Evolutionary conservation across 2,113 vertebrate genomes (phyloP).

Genomic region (Lagopus muta): DNA sequence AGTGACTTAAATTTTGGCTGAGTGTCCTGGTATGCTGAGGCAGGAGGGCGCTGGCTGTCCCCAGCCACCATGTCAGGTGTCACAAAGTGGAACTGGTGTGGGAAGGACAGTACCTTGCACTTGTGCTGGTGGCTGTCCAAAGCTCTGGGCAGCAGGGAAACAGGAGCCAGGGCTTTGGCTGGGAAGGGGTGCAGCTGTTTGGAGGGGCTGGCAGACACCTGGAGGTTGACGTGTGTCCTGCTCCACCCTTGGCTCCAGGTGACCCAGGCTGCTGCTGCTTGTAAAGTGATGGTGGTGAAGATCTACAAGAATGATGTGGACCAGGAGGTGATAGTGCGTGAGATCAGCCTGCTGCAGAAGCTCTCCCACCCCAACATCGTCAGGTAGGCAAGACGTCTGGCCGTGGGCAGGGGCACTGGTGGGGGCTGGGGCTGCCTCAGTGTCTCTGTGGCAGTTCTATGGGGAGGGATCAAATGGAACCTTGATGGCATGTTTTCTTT

Average conservation of each 20-base stretch:
- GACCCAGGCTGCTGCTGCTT: conserved; percentile 75
- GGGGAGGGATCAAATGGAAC: neutral
- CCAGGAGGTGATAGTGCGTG: conserved; percentile 88
- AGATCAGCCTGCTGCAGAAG: conserved; percentile 90
- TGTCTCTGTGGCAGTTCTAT: neutral
- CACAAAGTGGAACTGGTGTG: neutral
- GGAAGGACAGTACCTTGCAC: neutral
- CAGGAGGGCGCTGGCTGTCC: neutral
- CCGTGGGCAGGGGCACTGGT: neutral
- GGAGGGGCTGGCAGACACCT: neutral
- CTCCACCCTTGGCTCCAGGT: conserved; percentile 72
- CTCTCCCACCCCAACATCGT: conserved; percentile 91
- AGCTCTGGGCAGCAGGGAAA: neutral
- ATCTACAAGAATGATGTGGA: conserved; percentile 91
- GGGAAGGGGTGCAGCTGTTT: neutral
- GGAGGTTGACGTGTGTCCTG: neutral
- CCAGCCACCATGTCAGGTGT: neutral
- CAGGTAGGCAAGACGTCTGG: conserved; percentile 71
- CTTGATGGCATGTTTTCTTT: neutral
- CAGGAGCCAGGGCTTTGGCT: neutral
- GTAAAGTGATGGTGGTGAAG: conserved; percentile 90
- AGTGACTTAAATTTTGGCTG: neutral
- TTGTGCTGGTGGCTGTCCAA: neutral
- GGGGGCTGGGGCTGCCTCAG: neutral
- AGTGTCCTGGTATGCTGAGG: neutral